Evolutionary conservation across 2,797 vertebrate genomes (phyloP).

Genomic region (Serranus cabrilla): DNA sequence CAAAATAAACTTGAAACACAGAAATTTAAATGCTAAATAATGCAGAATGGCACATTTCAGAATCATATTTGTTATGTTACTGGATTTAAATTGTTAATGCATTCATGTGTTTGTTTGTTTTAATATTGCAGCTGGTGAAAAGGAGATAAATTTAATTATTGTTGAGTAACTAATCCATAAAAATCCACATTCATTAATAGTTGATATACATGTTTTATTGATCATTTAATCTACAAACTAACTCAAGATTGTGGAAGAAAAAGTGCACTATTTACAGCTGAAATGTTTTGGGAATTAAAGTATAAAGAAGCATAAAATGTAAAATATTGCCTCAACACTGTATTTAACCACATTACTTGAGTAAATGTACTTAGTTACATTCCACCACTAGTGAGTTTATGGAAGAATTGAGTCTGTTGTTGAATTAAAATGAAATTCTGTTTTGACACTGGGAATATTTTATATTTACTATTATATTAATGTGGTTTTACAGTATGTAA

Average conservation of each 20-base stretch:
- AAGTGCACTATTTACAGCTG: too few species aligned
- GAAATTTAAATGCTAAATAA: background rate
- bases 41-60: background rate
- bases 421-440: background rate
- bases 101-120: background rate
- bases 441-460: background rate
- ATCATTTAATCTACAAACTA: background rate
- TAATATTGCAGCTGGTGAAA: background rate
- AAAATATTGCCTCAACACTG: background rate
- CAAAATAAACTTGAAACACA: background rate
- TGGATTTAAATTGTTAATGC: background rate
- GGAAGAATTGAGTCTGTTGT: background rate
- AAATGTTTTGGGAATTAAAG: background rate
- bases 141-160: background rate
- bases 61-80: background rate
- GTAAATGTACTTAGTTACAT: background rate
- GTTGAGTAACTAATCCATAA: background rate
- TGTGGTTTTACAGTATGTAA: background rate
- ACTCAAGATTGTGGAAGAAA: too few species aligned
- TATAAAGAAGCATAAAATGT: background rate
- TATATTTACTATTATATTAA: background rate
- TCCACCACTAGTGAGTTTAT: background rate
- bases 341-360: background rate
- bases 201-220: background rate
- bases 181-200: background rate